A percentile compares a stretch with the other conserved stretches of the same genome.
Evolutionary conservation across 2,888 invertebrate genomes (phyloP).

Genomic region (Agrenia bidenticulata): DNA sequence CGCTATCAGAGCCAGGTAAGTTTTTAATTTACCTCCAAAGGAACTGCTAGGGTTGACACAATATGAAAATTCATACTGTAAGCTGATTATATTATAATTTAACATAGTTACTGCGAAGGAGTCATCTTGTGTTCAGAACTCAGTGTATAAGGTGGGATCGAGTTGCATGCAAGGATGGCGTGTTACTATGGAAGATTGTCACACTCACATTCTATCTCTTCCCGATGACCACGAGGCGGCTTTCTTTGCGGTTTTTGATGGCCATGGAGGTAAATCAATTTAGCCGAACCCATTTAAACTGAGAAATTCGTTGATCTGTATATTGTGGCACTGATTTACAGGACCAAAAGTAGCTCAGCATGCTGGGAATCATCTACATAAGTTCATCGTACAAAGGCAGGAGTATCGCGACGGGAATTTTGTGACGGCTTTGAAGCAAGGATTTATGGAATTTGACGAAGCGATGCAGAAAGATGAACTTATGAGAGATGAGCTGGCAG

Average conservation of each 20-base stretch:
- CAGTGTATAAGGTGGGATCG: conserved; percentile 71
- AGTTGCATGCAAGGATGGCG: conserved; percentile 99
- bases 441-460: conserved; percentile 87
- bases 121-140: conserved; percentile 76
- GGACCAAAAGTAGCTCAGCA: conserved; percentile 90
- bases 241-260: conserved; percentile 97
- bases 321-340: conserved; percentile 55
- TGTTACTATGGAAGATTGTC: conserved; percentile 98
- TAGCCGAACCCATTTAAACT: no score
- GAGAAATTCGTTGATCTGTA: conserved; percentile 6
- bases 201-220: conserved; percentile 88
- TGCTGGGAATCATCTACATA: conserved; percentile 92
- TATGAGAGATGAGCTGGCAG: conserved; percentile 88
- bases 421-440: conserved; percentile 68
- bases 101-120: conserved; percentile 79
- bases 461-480: conserved; percentile 87
- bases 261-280: conserved; percentile 73
- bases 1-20: conserved; percentile 94
- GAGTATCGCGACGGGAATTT: conserved; percentile 83
- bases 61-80: no score
- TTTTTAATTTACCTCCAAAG: no score
- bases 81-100: no score
- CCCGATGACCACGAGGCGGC: conserved; percentile 90
- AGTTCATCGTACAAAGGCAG: conserved; percentile 78
- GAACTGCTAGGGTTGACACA: no score